Conservation (phyloP, 2,797 vertebrate species). For the Tragelaphus oryx region DNA sequence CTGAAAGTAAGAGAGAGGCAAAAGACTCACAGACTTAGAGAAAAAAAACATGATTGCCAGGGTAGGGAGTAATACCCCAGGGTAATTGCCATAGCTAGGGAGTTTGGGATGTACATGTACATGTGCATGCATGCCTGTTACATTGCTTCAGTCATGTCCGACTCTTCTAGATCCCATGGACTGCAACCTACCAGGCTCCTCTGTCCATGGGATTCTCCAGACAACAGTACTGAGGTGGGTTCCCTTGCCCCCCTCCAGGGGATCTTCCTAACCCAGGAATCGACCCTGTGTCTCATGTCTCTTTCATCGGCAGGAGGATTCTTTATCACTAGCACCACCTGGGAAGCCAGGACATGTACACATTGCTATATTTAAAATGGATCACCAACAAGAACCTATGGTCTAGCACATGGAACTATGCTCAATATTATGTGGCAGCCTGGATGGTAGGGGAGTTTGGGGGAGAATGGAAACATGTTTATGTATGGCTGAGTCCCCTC, state of each 20-base stretch:
- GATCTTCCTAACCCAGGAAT: neutral
- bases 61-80: too few species aligned
- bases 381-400: neutral
- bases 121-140: neutral
- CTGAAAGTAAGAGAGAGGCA: constrained; percentile 1
- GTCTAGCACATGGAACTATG: neutral
- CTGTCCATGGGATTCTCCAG: neutral
- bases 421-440: neutral
- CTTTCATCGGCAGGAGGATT: neutral
- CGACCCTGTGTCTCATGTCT: neutral
- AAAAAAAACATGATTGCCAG: neutral
- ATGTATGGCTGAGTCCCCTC: neutral
- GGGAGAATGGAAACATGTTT: neutral
- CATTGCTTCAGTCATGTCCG: neutral
- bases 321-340: neutral
- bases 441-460: neutral
- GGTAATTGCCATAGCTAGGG: neutral
- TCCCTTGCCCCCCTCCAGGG: neutral
- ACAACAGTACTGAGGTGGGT: neutral
- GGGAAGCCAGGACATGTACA: neutral
- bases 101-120: neutral
- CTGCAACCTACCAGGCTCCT: neutral
- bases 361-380: neutral
- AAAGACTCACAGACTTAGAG: neutral
- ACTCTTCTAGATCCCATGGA: neutral